A percentile compares a stretch with the other conserved stretches of the same genome.
Conservation (phyloP, 2,888 invertebrate species). For the Pseudococcus viburni region DNA sequence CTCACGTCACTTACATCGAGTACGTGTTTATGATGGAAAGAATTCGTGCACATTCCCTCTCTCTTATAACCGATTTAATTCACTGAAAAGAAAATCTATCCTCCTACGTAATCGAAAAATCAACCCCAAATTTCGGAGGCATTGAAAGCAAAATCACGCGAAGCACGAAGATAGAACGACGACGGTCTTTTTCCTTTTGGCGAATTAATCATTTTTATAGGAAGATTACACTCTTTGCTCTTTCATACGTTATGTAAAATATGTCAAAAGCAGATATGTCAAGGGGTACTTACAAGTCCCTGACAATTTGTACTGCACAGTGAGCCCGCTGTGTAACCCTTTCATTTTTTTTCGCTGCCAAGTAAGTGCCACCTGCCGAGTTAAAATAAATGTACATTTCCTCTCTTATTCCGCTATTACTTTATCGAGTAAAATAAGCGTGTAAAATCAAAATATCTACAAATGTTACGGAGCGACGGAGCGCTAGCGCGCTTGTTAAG, state of each 20-base stretch:
- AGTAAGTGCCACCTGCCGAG: constrained; percentile 58
- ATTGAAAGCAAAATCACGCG: constrained; percentile 65
- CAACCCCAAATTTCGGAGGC: constrained; percentile 61
- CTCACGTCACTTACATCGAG: constrained; percentile 58
- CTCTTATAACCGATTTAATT: constrained; percentile 60
- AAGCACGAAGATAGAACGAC: constrained; percentile 61
- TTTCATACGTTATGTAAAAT: constrained; percentile 65
- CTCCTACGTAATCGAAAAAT: constrained; percentile 65
- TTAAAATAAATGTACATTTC: constrained; percentile 57
- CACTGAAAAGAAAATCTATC: constrained; percentile 65
- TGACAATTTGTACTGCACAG: constrained; percentile 63
- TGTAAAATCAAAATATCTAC: constrained; percentile 61
- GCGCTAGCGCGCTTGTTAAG: constrained; percentile 28
- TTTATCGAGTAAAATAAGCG: constrained; percentile 56
- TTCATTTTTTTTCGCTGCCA: constrained; percentile 52
- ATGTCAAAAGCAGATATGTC: constrained; percentile 66
- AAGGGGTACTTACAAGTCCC: constrained; percentile 64
- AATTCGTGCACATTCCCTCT: constrained; percentile 65
- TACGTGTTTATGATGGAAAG: constrained; percentile 64
- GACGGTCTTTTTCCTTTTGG: constrained; percentile 62
- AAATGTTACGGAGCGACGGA: neutral
- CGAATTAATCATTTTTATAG: constrained; percentile 66
- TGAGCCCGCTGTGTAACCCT: constrained; percentile 63
- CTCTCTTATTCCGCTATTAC: constrained; percentile 50
- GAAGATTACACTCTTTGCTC: constrained; percentile 65